Evolutionary conservation across 1,140 invertebrate species (phyloP).

Genomic region (Bombus haemorrhoidalis): DNA sequence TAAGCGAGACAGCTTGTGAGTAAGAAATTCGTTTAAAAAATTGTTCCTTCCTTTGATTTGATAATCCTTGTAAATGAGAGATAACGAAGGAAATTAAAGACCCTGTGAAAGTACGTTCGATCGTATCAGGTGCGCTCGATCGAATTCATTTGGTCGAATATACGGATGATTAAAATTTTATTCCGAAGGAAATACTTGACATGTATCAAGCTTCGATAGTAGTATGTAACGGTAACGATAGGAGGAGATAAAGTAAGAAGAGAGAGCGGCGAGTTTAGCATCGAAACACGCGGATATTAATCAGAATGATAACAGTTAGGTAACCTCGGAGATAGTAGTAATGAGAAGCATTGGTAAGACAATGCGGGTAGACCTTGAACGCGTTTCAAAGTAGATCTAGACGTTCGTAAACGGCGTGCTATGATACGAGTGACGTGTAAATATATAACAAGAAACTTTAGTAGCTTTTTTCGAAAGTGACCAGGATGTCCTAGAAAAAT

Average conservation of each 20-base stretch:
- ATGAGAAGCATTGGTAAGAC: conserved; percentile 1
- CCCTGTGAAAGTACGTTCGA: background rate
- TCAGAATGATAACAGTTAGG: background rate
- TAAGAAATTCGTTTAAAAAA: too few species aligned
- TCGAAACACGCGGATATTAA: conserved; percentile 3
- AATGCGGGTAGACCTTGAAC: conserved; percentile 9
- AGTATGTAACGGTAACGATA: background rate
- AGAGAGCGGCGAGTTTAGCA: background rate
- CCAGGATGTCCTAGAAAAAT: background rate
- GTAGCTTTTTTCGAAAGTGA: background rate
- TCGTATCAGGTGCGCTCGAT: background rate
- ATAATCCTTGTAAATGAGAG: background rate
- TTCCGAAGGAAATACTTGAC: background rate
- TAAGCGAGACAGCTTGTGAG: background rate
- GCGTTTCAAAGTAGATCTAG: conserved; percentile 3
- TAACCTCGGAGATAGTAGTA: conserved; percentile 6
- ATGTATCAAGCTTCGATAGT: too few species aligned
- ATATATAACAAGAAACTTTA: background rate
- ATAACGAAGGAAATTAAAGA: background rate
- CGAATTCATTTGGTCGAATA: background rate
- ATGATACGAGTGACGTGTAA: background rate
- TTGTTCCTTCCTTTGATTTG: background rate
- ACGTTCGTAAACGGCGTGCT: background rate
- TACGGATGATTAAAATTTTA: background rate
- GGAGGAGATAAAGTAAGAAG: background rate